Evolutionary conservation across 64 coral and sea anemone genomes (phyloP), one percentile per base, ranked within the genome.

Genomic region (Montipora efflorescens): DNA sequence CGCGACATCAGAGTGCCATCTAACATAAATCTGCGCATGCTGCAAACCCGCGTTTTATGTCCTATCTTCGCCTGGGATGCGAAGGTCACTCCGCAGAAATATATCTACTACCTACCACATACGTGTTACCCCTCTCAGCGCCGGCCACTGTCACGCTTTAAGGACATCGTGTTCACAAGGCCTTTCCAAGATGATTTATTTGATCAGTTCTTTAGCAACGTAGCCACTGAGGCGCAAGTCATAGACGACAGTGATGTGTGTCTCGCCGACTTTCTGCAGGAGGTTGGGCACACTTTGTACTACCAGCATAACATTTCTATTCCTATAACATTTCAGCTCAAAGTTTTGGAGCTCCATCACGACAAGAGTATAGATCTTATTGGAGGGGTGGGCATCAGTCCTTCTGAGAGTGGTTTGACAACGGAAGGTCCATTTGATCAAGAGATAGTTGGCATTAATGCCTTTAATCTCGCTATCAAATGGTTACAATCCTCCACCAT

Each of bases 21-120:
- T 14, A 78, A 78, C 28, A 78, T 78, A 47, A 78, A 78, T 78
- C 76, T 78, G 14, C 76, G 46, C 47, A 78, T 78, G 76, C 8
- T 78, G 22, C 76, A 78, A 78, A 78, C 76, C 46, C 76, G 76
- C 76, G 76, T 78, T 78, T 44, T 78, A 44, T 78, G 76, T 50
- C 76, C 76, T 49, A 44, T 78, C 46, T 78, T 78, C 47, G 46
- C 46, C 76, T 52, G 76, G 76, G 76, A 78, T 78, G 7, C 76
- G 28, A 78, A 78, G 46, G 7, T 50, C 4, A n/a, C 10, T 8
- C 76, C 76, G 1, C 1, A 44, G 46, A 78, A 78, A 50, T 78
- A 78, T 44, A 49, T 78, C 0, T 78, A 49, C 46, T 78, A 78
- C 46, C 76, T 78, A 43, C 76, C 76, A 19, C 76, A 78, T 18